Conservation (phyloP, 2,888 invertebrate genomes). For the Thyatira batis region DNA sequence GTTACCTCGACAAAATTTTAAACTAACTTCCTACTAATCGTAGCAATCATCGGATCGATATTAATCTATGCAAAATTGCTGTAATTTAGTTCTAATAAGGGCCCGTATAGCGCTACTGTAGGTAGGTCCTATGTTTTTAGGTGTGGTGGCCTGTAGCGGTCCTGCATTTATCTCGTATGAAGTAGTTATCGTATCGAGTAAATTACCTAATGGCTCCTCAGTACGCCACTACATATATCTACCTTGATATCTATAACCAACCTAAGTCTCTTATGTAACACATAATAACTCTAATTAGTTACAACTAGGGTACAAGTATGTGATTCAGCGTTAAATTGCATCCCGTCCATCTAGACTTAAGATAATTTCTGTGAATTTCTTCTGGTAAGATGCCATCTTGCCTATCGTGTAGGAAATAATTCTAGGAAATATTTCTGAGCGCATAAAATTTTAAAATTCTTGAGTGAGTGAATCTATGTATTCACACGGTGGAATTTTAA, state of each 20-base stretch:
- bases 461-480: not conserved
- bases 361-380: not conserved
- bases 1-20: too few relatives aligned
- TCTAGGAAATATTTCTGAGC: not conserved
- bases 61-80: not conserved
- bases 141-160: constrained; percentile 13
- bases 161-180: constrained; percentile 15
- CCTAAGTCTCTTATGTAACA: constrained; percentile 36
- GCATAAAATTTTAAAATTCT: not conserved
- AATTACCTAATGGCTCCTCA: constrained; percentile 22
- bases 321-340: constrained; percentile 29
- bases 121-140: not conserved
- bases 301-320: constrained; percentile 25
- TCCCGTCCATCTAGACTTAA: constrained; percentile 18
- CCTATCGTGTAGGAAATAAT: not conserved
- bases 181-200: constrained; percentile 17
- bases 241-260: not conserved
- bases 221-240: constrained; percentile 23
- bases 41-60: not conserved
- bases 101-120: not conserved
- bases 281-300: constrained; percentile 43
- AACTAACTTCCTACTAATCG: not conserved
- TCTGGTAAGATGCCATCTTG: not conserved
- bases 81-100: not conserved
- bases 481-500: too few relatives aligned